Evolutionary conservation across 2,888 invertebrate species (phyloP), one percentile per base, ranked within the genome.

Genomic region (Amblyteles armatorius): DNA sequence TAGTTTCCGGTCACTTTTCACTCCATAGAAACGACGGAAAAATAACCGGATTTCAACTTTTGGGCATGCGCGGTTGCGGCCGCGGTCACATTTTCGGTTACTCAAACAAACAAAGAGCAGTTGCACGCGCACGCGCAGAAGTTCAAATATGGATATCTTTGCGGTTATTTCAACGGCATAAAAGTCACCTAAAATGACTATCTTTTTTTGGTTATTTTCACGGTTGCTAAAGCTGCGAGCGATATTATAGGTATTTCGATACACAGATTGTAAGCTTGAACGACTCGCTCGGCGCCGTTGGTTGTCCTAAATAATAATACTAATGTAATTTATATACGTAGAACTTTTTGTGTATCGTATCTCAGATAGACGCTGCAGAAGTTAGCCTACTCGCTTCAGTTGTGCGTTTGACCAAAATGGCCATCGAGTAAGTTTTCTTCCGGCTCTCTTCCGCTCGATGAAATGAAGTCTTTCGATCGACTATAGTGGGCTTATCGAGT

Each of bases 311-410:
- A 77, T 78, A 88, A 88, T 88, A 82, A 86, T 88, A 86, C 83
- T 87, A 89, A 85, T 89, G 89, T 92, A 88, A 91, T 91, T 92
- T 89, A 88, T 89, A 87, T 89, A 88, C 22, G 19, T 52, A 52
- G 9, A 87, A 89, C 89, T 81, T 89, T 90, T 87, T 88, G 87
- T 88, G 81, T 72, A 83, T 87, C 88, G 87, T 91, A 90, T 92
- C 2, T 40, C 87, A 87, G 90, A 90, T 90, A 92, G 92, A 92
- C 91, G 92, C 91, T 92, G 92, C 92, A 87, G 87, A 87, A 84
- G 89, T 87, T 87, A 26, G 89, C 91, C 90, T 91, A 90, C 89
- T 88, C 88, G 86, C 87, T 86, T 87, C 80, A 55, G 85, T 86
- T 80, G 78, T 86, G 77, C 63, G 52, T 74, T 74, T 84, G 52